A percentile compares a stretch with the other conserved stretches of the same genome.
phyloP scores from a whole-genome alignment of 2,797 vertebrate species.

The Parotocinclus haroldoi region DNA sequence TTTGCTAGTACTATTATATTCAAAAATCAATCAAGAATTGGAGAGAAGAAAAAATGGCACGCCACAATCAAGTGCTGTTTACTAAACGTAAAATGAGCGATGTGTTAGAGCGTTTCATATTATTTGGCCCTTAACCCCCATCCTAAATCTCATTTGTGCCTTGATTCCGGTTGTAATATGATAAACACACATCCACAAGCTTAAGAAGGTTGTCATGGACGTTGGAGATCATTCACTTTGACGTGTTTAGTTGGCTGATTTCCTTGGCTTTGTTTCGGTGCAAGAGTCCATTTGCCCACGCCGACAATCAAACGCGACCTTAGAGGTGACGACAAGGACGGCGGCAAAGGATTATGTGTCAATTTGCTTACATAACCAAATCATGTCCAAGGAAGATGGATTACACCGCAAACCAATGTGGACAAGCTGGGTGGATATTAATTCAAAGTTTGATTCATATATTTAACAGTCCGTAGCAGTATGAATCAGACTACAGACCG shows the following conservation, averaged over 20 bases:
- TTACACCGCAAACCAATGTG: slow-evolving; percentile 71
- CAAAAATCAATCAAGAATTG: too few species aligned
- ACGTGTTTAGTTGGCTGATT: slow-evolving; percentile 47
- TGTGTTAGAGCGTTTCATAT: too few species aligned
- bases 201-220: slow-evolving; percentile 41
- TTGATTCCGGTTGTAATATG: slow-evolving; percentile 12
- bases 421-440: slow-evolving; percentile 80
- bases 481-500: slow-evolving; percentile 62
- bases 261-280: slow-evolving; percentile 51
- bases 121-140: slow-evolving; percentile 30
- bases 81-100: too few species aligned
- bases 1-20: too few species aligned
- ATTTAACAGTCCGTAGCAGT: slow-evolving; percentile 66
- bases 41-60: too few species aligned
- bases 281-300: slow-evolving; percentile 61
- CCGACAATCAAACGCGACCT: slow-evolving; percentile 74
- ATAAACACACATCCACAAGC: slow-evolving; percentile 17
- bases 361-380: slow-evolving; percentile 80
- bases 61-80: too few species aligned
- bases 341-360: slow-evolving; percentile 78
- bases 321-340: slow-evolving; percentile 78
- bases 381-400: slow-evolving; percentile 77
- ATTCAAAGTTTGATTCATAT: slow-evolving; percentile 78
- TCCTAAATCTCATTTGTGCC: slow-evolving; percentile 38
- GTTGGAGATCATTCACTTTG: slow-evolving; percentile 47